Evolutionary conservation across 92 coral and sea anemone genomes (phyloP).

Genomic region (Hydrozoanthus gracilis): DNA sequence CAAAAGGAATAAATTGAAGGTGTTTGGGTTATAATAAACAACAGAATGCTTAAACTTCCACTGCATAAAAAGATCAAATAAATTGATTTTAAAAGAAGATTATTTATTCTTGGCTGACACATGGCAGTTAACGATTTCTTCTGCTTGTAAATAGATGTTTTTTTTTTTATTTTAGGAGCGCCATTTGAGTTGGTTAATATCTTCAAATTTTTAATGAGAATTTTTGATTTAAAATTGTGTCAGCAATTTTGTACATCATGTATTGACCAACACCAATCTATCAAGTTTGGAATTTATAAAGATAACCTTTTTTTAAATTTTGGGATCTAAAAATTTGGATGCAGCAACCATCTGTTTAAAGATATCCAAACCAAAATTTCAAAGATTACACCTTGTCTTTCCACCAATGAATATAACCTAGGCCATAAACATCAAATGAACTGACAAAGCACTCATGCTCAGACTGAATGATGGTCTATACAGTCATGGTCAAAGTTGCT

Average conservation of each 20-base stretch:
- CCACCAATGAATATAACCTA: not conserved
- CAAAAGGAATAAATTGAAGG: too few relatives aligned
- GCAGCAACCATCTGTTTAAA: not conserved
- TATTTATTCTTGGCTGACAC: not conserved
- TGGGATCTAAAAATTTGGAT: not conserved
- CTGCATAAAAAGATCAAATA: not conserved
- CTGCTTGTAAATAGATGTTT: conserved; percentile 4
- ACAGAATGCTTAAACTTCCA: not conserved
- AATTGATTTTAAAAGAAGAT: not conserved
- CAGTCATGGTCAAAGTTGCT: conserved; percentile 19
- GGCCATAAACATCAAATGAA: conserved; percentile 23
- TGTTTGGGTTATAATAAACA: not conserved
- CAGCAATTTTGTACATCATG: conserved; percentile 31
- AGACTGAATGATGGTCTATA: conserved; percentile 10
- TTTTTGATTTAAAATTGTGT: conserved; percentile 21
- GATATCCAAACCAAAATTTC: not conserved
- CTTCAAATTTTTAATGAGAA: conserved; percentile 27
- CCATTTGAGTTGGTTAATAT: conserved; percentile 50
- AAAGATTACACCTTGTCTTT: not conserved
- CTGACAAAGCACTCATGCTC: not conserved
- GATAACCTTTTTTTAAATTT: not conserved
- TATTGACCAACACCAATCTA: not conserved
- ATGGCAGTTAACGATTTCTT: conserved; percentile 17
- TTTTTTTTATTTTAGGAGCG: conserved; percentile 16
- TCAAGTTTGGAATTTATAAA: not conserved